A percentile compares a stretch with the other conserved stretches of the same genome.
Conservation (phyloP, 1,140 invertebrate species). For the Drosophila cardini region DNA sequence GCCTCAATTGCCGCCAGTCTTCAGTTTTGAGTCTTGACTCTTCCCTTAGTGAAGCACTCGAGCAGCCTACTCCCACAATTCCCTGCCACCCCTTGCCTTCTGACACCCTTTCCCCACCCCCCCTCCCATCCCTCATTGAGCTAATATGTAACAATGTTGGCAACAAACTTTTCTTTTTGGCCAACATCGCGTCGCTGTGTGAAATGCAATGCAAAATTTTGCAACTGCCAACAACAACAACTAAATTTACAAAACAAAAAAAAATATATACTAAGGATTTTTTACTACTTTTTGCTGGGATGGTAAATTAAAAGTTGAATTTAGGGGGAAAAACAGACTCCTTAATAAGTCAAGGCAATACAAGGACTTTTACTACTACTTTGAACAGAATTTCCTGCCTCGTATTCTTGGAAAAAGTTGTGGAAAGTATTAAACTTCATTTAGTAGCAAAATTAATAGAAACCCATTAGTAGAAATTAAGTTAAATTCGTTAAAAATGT, state of each 20-base stretch:
- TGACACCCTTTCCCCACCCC: background rate
- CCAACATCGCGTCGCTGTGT: background rate
- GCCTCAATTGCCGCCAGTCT: constrained; percentile 27
- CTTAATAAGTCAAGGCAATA: no score
- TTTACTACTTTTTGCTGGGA: no score
- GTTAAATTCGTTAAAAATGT: no score
- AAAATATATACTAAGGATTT: no score
- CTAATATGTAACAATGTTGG: constrained; percentile 43
- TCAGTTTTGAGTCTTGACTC: constrained; percentile 7
- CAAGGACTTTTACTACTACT: no score
- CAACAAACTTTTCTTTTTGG: constrained; percentile 25
- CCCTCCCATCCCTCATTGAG: background rate
- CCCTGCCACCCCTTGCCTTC: background rate
- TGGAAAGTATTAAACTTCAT: no score
- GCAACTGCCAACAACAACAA: constrained; percentile 2
- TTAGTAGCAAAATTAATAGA: no score
- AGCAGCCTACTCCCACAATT: constrained; percentile 17
- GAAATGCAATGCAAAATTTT: constrained; percentile 19
- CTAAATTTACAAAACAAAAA: background rate
- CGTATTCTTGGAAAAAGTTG: no score
- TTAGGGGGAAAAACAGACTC: no score
- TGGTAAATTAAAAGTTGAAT: no score
- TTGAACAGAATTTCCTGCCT: no score
- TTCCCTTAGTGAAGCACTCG: constrained; percentile 23
- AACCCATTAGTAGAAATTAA: no score